Evolutionary conservation across 2,797 vertebrate genomes (phyloP).

Genomic region (Tapera naevia): DNA sequence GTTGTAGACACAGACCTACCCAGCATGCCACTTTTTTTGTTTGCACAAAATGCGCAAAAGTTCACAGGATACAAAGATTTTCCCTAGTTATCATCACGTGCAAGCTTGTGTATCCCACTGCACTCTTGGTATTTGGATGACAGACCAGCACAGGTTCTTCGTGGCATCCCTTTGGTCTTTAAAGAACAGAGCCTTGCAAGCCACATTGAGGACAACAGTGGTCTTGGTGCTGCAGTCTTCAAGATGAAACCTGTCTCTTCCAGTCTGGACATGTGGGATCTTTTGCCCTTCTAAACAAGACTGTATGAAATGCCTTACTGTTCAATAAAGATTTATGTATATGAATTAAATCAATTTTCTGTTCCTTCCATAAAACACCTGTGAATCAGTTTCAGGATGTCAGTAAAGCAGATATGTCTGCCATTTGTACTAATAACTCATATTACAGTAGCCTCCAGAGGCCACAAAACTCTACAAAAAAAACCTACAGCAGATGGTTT

Average conservation of each 20-base stretch:
- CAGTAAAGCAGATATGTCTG: background rate
- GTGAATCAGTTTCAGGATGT: background rate
- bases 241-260: background rate
- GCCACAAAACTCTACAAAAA: background rate
- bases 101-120: background rate
- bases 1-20: background rate
- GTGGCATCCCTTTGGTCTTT: background rate
- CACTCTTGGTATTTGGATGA: background rate
- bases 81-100: accelerated
- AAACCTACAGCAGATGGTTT: background rate
- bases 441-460: background rate
- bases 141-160: accelerated
- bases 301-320: background rate
- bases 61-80: background rate
- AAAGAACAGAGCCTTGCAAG: background rate
- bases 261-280: background rate
- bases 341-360: background rate
- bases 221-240: background rate
- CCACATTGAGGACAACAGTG: background rate
- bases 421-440: background rate
- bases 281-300: background rate
- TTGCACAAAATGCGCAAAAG: background rate
- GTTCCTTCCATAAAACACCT: background rate
- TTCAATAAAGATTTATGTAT: background rate
- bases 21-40: accelerated